These are phyloP conservation scores for Tenthredo amoena DNA, from an alignment of 2,888 invertebrate genomes.

Conservation along the genomic window DNA sequence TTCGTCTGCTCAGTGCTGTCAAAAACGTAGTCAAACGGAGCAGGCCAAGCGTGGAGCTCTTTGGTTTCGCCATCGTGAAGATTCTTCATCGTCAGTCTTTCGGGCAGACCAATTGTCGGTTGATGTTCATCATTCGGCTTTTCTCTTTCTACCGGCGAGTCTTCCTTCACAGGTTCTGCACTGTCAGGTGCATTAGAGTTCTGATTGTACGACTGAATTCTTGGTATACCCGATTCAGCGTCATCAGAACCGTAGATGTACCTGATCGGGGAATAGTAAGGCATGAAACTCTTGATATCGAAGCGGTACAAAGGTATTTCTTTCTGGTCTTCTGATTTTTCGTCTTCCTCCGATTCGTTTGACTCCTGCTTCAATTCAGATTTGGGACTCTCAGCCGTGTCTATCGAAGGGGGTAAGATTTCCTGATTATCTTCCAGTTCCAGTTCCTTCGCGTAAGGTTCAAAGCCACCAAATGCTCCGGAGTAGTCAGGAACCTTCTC, in stretches of 20 bases:
- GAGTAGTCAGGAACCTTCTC: conserved; percentile 44
- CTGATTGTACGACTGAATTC: conserved; percentile 22
- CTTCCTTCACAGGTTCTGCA: conserved; percentile 30
- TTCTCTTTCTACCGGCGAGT: conserved; percentile 48
- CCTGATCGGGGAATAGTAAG: conserved; percentile 68
- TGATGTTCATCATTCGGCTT: conserved; percentile 49
- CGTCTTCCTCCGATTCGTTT: not conserved
- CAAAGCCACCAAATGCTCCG: conserved; percentile 25
- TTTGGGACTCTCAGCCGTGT: not conserved
- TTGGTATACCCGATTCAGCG: not conserved
- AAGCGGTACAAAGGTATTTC: conserved; percentile 52
- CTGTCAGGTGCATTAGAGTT: conserved; percentile 35
- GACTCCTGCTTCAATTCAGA: conserved; percentile 18
- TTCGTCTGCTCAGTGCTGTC: conserved; percentile 66
- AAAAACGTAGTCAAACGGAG: conserved; percentile 70
- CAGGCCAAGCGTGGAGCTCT: conserved; percentile 67
- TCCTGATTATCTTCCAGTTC: conserved; percentile 29
- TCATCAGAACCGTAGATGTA: conserved; percentile 64
- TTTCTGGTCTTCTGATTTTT: conserved; percentile 3
- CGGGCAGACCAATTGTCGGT: conserved; percentile 58
- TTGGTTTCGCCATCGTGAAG: conserved; percentile 67
- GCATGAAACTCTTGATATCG: conserved; percentile 62
- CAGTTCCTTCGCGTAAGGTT: conserved; percentile 42
- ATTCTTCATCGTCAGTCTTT: conserved; percentile 59
- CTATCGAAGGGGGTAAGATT: not conserved